Percentiles rank a stretch among this genome's conserved stretches.
Evolutionary conservation across 1,140 invertebrate species (phyloP).

Genomic region (Streblospio benedicti): DNA sequence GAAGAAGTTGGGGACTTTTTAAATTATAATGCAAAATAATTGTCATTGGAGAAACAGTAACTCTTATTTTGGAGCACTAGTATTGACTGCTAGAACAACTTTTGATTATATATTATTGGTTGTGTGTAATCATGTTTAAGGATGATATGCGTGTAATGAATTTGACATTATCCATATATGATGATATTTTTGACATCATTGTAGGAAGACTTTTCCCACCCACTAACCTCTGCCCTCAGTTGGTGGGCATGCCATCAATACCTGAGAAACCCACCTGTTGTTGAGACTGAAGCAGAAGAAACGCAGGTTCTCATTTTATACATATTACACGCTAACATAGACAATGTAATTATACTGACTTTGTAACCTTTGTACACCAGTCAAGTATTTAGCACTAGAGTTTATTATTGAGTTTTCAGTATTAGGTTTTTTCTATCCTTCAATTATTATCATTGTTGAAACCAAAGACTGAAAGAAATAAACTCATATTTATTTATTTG

Average conservation of each 20-base stretch:
- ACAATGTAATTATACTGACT: neutral
- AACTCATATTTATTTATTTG: neutral
- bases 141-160: too few species aligned
- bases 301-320: neutral
- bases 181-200: too few species aligned
- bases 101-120: too few species aligned
- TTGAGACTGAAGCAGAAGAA: neutral
- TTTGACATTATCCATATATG: too few species aligned
- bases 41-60: too few species aligned
- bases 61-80: too few species aligned
- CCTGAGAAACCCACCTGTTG: slow-evolving; percentile 53
- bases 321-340: neutral
- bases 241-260: slow-evolving; percentile 69
- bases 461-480: neutral
- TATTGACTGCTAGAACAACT: too few species aligned
- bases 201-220: slow-evolving; percentile 75
- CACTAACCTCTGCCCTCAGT: slow-evolving; percentile 60
- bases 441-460: neutral
- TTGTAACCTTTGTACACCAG: neutral
- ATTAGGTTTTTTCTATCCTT: neutral
- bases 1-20: too few species aligned
- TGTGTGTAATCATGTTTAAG: too few species aligned
- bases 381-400: neutral
- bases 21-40: too few species aligned
- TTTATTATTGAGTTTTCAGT: neutral